Evolutionary conservation across 1,140 invertebrate genomes (phyloP).

Genomic region (Drosophila grimshawi): DNA sequence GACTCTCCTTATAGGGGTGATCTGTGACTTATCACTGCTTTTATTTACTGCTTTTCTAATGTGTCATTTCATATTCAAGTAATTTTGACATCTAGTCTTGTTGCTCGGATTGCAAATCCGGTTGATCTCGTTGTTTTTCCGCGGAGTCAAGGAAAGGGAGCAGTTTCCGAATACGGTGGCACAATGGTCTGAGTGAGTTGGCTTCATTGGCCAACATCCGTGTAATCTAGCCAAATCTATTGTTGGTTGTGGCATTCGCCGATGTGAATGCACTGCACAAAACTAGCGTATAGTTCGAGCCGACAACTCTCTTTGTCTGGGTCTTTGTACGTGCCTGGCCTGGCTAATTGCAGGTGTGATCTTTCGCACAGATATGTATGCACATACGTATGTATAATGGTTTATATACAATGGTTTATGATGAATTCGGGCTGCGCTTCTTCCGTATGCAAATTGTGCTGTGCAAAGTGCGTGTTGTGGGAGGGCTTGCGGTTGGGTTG

Average conservation of each 20-base stretch:
- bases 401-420: slow-evolving; percentile 1
- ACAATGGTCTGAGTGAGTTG: no score
- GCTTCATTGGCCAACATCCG: not conserved
- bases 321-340: slow-evolving; percentile 15
- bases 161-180: no score
- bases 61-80: no score
- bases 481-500: not conserved
- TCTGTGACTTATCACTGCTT: no score
- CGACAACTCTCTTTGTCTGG: slow-evolving; percentile 18
- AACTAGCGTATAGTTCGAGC: slow-evolving; percentile 9
- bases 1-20: no score
- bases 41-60: no score
- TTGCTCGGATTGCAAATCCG: no score
- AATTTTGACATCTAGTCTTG: no score
- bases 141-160: no score
- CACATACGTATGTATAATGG: no score
- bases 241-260: not conserved
- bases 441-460: slow-evolving; percentile 34
- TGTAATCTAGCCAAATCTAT: not conserved
- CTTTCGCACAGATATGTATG: slow-evolving; percentile 30
- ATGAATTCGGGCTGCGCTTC: slow-evolving; percentile 13
- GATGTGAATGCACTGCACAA: not conserved
- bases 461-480: not conserved
- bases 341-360: slow-evolving; percentile 41
- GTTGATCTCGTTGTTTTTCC: no score